Evolutionary conservation across 1,140 invertebrate species (phyloP), one percentile per base, ranked within the genome.

Genomic region (Stegodyphus mimosarum): DNA sequence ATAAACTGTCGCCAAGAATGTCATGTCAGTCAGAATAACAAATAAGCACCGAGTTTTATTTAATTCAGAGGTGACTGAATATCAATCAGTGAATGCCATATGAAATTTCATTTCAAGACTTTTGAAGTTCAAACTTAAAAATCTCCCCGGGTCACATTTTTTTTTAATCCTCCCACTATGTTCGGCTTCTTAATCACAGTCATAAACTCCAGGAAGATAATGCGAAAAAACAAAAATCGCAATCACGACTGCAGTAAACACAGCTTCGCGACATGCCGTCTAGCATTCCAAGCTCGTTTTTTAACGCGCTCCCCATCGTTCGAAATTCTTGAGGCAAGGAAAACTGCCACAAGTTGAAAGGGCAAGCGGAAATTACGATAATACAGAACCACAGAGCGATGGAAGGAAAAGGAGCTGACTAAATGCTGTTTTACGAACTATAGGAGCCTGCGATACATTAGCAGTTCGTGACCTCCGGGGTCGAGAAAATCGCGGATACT

Each of bases 351-450:
- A 76, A 78, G 76, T 78, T 78, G 76, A 78, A 78, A 78, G 76
- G 76, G 66, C 76, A 78, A 50, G 52, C 67, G 69, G 78, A 80
- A 72, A 80, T 80, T 72, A 80, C 78, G 78, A 80, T 78, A 78
- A 80, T 70, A 69, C 78, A 15, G 9, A 15, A 60, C 9, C 55
- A 71, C 78, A 48, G 55, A 71, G 6, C 66, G 17, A 69, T 2
- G 17, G 17, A n/a, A 69, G 17, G 18, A 69, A 69, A 18, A 69
- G 66, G 17, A n/a, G 7, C 66, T 33, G 18, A 7, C 7, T n/a
- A n/a, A n/a, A n/a, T n/a, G 66, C 6, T 67, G 67, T 78, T 78
- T 78, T 67, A 69, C 63, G 53, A 78, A 69, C 76, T 64, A 67
- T 78, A 78, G 66, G 60, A 69, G 66, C 76, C 76, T 48, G 76